phyloP scores from a whole-genome alignment of 2,888 invertebrate genomes.

The Leptinotarsa rubiginosa region DNA sequence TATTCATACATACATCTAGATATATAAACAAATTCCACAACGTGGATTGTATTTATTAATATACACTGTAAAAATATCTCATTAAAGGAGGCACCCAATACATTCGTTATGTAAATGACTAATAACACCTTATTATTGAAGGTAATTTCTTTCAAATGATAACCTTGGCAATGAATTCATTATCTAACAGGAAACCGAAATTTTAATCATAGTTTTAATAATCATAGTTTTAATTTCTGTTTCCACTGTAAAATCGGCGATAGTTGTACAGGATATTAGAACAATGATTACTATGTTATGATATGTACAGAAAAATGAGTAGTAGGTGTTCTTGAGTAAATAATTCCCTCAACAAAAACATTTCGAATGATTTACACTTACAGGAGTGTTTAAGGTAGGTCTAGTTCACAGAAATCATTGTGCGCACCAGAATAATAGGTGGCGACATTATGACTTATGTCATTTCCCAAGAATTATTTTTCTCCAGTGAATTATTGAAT shows the following conservation, averaged over 20 bases:
- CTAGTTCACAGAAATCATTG: conserved; percentile 10
- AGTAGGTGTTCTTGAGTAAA: conserved; percentile 13
- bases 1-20: too few species aligned
- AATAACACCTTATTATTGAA: neutral
- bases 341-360: conserved; percentile 5
- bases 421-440: neutral
- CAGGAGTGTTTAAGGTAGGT: conserved; percentile 14
- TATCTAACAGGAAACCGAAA: conserved; percentile 8
- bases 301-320: neutral
- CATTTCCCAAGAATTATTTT: neutral
- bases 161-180: conserved; percentile 14
- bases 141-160: neutral
- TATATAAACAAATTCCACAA: too few species aligned
- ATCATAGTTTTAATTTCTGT: neutral
- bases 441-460: neutral
- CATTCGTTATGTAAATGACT: neutral
- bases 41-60: too few species aligned
- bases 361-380: conserved; percentile 1
- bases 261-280: conserved; percentile 8
- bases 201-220: neutral
- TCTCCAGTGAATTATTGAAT: too few species aligned
- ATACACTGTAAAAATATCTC: neutral
- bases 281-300: conserved; percentile 1
- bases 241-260: neutral
- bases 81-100: conserved; percentile 2